Percentiles rank a stretch among this genome's conserved stretches.
Evolutionary conservation across 2,797 vertebrate species (phyloP).

Genomic region (Ceryle rudis): DNA sequence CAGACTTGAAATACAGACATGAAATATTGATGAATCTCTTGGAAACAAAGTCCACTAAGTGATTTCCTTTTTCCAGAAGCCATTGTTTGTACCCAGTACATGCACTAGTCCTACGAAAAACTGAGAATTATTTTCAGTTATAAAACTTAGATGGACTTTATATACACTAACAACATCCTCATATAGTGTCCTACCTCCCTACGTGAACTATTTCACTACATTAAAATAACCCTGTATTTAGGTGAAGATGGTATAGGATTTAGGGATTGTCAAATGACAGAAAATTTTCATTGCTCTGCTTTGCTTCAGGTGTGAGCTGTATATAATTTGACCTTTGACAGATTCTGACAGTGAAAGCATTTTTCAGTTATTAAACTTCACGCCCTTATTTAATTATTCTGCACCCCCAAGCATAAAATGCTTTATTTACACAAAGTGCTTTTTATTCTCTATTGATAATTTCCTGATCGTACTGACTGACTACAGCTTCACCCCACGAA

Average conservation of each 20-base stretch:
- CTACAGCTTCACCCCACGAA: background rate
- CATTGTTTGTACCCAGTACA: background rate
- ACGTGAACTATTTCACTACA: background rate
- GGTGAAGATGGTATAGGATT: background rate
- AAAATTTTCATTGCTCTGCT: background rate
- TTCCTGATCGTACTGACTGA: background rate
- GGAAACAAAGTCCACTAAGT: background rate
- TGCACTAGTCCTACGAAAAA: background rate
- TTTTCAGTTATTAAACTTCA: slow-evolving; percentile 12
- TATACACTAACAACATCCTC: background rate
- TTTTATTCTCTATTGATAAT: background rate
- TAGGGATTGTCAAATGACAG: background rate
- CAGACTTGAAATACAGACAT: background rate
- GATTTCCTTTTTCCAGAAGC: background rate
- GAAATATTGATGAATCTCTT: background rate
- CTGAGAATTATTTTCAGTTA: background rate
- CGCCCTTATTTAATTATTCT: slow-evolving; percentile 39
- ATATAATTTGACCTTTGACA: background rate
- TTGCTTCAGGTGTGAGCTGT: background rate
- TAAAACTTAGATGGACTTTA: background rate
- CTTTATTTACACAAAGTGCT: background rate
- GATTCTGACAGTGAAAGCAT: background rate
- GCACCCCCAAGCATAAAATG: slow-evolving; percentile 32
- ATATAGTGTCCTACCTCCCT: background rate
- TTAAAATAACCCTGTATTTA: background rate